phyloP scores from a whole-genome alignment of 2,888 invertebrate species.

The Yponomeuta evonymella region DNA sequence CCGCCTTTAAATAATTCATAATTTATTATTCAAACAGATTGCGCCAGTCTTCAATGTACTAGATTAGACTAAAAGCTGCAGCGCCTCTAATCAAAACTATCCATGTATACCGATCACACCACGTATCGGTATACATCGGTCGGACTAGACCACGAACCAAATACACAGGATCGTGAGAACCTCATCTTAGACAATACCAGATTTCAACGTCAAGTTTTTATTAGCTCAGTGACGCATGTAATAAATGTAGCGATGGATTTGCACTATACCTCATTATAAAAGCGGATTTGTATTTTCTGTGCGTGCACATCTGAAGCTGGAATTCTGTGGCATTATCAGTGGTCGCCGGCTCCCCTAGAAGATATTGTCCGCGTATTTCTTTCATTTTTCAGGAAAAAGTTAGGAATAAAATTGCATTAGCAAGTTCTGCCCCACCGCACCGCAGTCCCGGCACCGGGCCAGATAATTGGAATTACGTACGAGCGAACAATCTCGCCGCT shows the following conservation, averaged over 20 bases:
- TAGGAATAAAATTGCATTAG: constrained; percentile 6
- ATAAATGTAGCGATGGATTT: too few species aligned
- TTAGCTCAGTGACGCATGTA: too few species aligned
- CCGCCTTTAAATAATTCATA: constrained; percentile 44
- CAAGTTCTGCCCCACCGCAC: background rate
- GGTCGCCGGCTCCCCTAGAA: background rate
- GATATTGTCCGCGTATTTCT: background rate
- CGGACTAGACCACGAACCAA: too few species aligned
- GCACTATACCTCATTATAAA: too few species aligned
- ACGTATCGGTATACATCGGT: too few species aligned
- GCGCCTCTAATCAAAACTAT: too few species aligned
- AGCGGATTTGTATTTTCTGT: background rate
- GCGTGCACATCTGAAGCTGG: background rate
- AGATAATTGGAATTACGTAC: constrained; percentile 26
- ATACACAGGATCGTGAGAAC: too few species aligned
- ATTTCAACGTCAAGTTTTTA: too few species aligned
- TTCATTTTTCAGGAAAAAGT: background rate
- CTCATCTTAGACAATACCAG: too few species aligned
- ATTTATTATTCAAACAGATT: constrained; percentile 47
- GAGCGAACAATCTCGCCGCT: constrained; percentile 24
- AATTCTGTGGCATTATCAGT: background rate
- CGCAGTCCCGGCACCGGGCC: constrained; percentile 7
- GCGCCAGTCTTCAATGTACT: background rate
- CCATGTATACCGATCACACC: too few species aligned
- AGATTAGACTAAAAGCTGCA: too few species aligned